Evolutionary conservation across 2,113 vertebrate genomes (phyloP).

Genomic region (Neotoma lepida): DNA sequence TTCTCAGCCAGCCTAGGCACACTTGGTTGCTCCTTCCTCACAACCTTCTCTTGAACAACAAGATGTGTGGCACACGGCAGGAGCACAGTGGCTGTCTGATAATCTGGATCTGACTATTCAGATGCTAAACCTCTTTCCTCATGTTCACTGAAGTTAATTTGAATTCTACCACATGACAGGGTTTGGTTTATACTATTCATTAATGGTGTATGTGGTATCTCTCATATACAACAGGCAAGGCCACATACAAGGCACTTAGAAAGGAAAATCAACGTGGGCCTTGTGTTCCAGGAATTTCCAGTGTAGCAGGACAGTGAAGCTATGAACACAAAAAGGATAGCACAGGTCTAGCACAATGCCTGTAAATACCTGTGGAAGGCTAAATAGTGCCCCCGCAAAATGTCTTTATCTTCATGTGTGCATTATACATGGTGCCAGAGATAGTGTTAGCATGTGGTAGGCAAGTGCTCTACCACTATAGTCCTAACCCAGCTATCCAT

Average conservation of each 20-base stretch:
- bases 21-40: neutral
- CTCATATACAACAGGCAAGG: neutral
- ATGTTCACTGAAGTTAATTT: constrained; percentile 35
- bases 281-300: neutral
- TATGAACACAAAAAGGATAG: neutral
- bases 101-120: constrained; percentile 16
- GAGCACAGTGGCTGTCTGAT: neutral
- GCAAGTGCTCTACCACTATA: neutral
- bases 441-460: neutral
- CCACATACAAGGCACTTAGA: neutral
- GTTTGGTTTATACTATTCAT: neutral
- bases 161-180: constrained; percentile 41
- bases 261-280: neutral
- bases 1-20: neutral
- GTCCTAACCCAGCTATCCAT: neutral
- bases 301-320: neutral
- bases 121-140: neutral
- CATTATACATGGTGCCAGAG: neutral
- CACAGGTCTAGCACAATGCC: neutral
- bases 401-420: neutral
- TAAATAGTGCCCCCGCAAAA: neutral
- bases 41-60: constrained; percentile 30
- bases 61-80: constrained; percentile 9
- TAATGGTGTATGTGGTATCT: neutral
- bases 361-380: neutral